Percentiles rank a stretch among this genome's conserved stretches.
Conservation (phyloP, 2,797 vertebrate genomes). For the Rhinichthys osculus region DNA sequence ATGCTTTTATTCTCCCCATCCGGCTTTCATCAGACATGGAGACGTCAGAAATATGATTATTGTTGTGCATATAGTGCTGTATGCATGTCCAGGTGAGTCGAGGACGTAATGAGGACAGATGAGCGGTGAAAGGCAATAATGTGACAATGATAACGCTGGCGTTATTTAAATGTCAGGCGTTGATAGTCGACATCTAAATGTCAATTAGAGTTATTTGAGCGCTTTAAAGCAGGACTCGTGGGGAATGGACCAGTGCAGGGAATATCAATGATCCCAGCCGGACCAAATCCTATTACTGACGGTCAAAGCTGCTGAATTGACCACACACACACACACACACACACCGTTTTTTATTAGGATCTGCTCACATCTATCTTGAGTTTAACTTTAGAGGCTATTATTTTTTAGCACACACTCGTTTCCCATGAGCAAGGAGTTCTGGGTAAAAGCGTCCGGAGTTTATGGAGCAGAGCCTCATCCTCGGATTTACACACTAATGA, state of each 20-base stretch:
- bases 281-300: not conserved
- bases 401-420: constrained; percentile 39
- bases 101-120: not conserved
- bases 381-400: constrained; percentile 55
- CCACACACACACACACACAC: not conserved
- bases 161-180: constrained; percentile 60
- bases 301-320: constrained; percentile 29
- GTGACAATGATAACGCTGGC: constrained; percentile 57
- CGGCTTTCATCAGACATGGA: constrained; percentile 16
- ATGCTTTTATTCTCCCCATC: constrained; percentile 57
- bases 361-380: constrained; percentile 58
- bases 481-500: constrained; percentile 57
- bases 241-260: constrained; percentile 69
- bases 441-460: constrained; percentile 41
- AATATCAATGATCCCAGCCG: constrained; percentile 69
- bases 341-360: constrained; percentile 40
- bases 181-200: constrained; percentile 62
- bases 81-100: constrained; percentile 22
- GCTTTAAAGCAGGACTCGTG: constrained; percentile 54
- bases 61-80: not conserved
- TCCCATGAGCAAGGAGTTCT: constrained; percentile 43
- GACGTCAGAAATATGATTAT: not conserved
- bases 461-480: constrained; percentile 23
- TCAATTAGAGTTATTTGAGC: constrained; percentile 62
- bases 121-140: constrained; percentile 43